A percentile compares a stretch with the other conserved stretches of the same genome.
These are phyloP conservation scores for Lynx canadensis DNA, from an alignment of 2,113 vertebrate genomes.

Conservation along the genomic window DNA sequence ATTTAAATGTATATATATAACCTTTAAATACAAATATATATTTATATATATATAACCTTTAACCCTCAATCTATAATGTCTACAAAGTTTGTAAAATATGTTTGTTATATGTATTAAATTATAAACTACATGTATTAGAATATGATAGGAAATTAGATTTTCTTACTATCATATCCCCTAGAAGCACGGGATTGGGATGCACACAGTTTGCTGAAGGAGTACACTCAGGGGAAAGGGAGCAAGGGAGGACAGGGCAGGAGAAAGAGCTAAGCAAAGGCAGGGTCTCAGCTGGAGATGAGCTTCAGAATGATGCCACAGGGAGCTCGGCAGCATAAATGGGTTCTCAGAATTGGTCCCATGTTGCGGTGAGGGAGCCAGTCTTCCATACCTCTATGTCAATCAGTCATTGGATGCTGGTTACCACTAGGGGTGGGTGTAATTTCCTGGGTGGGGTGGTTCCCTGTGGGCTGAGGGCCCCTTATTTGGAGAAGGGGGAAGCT, in stretches of 20 bases:
- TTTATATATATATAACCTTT: neutral
- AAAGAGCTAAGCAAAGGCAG: neutral
- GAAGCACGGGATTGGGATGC: neutral
- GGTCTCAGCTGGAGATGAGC: neutral
- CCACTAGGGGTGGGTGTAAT: neutral
- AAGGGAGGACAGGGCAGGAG: neutral
- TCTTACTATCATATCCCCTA: neutral
- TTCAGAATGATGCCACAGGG: neutral
- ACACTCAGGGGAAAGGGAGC: too few species aligned
- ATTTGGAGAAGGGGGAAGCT: neutral
- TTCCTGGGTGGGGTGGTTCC: neutral
- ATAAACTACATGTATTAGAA: neutral
- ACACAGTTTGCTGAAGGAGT: too few species aligned
- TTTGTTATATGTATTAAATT: neutral
- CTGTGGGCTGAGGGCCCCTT: neutral
- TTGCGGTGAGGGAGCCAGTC: neutral
- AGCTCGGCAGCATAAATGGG: too few species aligned
- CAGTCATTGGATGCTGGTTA: neutral
- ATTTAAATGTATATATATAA: neutral
- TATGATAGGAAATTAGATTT: neutral
- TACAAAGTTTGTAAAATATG: neutral
- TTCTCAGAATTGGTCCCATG: neutral
- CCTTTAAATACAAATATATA: neutral
- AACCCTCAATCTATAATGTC: neutral
- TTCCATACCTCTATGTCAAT: neutral